Evolutionary conservation across 2,797 vertebrate genomes (phyloP).

Genomic region (Threskiornis aethiopicus): DNA sequence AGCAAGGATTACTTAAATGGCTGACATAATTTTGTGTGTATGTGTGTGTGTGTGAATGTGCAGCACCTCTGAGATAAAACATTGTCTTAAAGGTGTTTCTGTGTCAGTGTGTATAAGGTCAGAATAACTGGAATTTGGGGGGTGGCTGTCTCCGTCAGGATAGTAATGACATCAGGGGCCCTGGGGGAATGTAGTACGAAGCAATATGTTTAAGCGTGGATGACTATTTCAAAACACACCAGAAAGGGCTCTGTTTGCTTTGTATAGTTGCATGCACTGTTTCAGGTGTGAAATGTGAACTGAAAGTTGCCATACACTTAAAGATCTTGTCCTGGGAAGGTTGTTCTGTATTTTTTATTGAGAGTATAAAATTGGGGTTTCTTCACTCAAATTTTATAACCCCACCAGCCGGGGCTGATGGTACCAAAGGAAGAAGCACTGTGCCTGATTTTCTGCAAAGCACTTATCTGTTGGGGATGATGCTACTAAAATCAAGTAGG

Average conservation of each 20-base stretch:
- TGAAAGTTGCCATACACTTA: not conserved
- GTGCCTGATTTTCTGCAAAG: not conserved
- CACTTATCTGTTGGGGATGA: not conserved
- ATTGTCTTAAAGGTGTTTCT: constrained; percentile 48
- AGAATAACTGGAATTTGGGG: not conserved
- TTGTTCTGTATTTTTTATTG: not conserved
- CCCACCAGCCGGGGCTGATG: not conserved
- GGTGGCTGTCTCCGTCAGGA: not conserved
- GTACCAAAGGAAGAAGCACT: not conserved
- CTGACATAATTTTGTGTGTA: constrained; percentile 10
- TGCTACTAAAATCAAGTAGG: not conserved
- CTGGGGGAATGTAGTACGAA: not conserved
- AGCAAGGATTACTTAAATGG: constrained; percentile 56
- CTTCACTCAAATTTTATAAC: not conserved
- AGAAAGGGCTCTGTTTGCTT: constrained; percentile 15
- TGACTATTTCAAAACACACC: constrained; percentile 6
- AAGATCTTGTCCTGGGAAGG: not conserved
- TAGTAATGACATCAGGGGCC: not conserved
- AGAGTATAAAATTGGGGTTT: not conserved
- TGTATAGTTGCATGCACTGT: not conserved
- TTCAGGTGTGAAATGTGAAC: constrained; percentile 34
- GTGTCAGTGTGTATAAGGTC: not conserved
- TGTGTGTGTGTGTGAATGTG: not conserved
- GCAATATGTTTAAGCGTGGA: not conserved
- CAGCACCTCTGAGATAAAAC: constrained; percentile 53